These are phyloP conservation scores for Diceros bicornis DNA, from an alignment of 2,797 vertebrate genomes.

Conservation along the genomic window DNA sequence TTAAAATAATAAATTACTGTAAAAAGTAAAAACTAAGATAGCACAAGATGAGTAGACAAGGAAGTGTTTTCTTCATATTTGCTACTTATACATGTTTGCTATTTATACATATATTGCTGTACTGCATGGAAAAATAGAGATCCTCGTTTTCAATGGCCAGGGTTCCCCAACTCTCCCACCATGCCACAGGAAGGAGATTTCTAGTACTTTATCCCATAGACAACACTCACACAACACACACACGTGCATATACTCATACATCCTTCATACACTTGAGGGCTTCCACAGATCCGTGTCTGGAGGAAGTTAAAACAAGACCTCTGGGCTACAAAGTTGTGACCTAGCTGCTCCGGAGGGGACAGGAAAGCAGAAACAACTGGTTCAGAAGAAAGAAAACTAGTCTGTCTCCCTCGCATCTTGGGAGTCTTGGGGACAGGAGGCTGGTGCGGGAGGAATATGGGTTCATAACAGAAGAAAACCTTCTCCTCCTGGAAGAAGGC, in stretches of 20 bases:
- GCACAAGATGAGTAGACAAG: not conserved
- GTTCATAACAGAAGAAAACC: not conserved
- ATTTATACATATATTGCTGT: too few relatives aligned
- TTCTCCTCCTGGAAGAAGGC: not conserved
- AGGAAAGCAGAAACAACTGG: not conserved
- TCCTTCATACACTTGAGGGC: not conserved
- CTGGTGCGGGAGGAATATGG: not conserved
- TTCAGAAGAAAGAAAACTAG: not conserved
- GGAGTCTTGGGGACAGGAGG: not conserved
- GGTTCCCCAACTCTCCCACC: not conserved
- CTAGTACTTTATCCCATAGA: not conserved
- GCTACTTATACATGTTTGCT: not conserved
- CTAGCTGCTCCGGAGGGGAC: not conserved
- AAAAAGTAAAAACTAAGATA: slow-evolving; percentile 6
- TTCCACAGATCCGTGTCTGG: not conserved
- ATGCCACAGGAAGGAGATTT: not conserved
- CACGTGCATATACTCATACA: rapidly evolving
- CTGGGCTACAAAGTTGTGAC: not conserved
- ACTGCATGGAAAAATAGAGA: not conserved
- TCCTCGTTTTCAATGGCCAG: not conserved
- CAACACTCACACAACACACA: not conserved
- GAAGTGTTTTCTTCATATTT: not conserved
- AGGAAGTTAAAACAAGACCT: not conserved
- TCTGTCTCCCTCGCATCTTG: not conserved
- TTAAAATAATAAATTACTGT: not conserved